Evolutionary conservation across 2,113 vertebrate species (phyloP), one percentile per base, ranked within the genome.

Genomic region (Dunckerocampus dactyliophorus): DNA sequence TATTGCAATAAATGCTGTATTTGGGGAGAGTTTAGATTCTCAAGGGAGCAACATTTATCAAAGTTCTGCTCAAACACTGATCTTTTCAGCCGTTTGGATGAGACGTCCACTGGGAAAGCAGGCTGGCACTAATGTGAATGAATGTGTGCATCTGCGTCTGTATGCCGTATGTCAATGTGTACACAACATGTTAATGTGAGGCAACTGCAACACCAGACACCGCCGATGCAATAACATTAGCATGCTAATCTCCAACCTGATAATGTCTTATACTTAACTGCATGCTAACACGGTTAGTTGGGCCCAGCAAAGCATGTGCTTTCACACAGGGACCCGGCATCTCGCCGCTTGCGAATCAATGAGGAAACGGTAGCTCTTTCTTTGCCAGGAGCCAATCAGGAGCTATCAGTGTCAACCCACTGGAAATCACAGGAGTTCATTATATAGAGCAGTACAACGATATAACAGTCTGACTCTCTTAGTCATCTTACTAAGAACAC

Each of bases 181-280:
- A 34, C 31, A 34, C 24, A 28, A 43, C 63, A 61, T 54, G 72
- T 71, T 63, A 54, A 72, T 47, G 53, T 59, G 47, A 69, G 19
- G 52, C 21, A 62, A 37, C 61, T 46, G 19, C 54, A 31, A 78
- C 75, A 66, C 75, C 61, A 74, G 74, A 82, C 66, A 76, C 69
- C 69, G 37, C 47, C 20, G 71, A 14, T 14, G 75, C 77, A 81
- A 77, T 81, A 79, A 74, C 47, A 72, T 74, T 58, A 72, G 72
- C 65, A 65, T 70, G 69, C 72, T 76, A 72, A 80, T 51, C 46
- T 59, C 63, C 83, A 77, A 85, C 73, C 65, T 84, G 71, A 67
- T 83, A 81, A 68, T 58, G 59, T 62, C 74, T 69, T 77, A 77
- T 85, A 70, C 69, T 72, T 59, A 71, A 71, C 81, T 78, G 79